Evolutionary conservation across 1,140 invertebrate genomes (phyloP).

Genomic region (Tetragonula clypearis): DNA sequence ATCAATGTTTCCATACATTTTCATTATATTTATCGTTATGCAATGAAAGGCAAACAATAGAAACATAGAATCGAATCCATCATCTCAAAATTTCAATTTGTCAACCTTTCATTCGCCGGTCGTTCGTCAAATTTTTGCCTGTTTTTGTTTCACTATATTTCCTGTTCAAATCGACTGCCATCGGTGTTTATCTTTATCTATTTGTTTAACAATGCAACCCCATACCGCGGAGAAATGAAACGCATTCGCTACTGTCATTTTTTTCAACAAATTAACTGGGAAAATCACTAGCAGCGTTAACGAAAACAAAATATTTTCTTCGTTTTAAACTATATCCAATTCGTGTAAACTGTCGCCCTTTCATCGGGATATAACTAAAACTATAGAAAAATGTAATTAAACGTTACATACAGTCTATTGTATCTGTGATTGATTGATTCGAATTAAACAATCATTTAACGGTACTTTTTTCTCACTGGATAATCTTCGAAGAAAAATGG

Average conservation of each 20-base stretch:
- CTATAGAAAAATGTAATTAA: neutral
- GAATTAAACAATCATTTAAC: neutral
- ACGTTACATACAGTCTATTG: neutral
- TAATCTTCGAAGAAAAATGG: neutral
- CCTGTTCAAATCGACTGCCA: neutral
- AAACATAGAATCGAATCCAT: conserved; percentile 8
- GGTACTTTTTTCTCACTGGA: neutral
- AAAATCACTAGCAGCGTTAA: neutral
- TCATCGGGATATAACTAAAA: neutral
- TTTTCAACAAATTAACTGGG: neutral
- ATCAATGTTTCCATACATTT: neutral
- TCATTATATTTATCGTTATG: neutral
- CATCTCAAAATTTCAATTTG: conserved; percentile 19
- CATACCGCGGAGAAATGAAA: neutral
- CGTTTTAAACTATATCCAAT: neutral
- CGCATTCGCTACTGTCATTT: neutral
- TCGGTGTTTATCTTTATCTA: conserved; percentile 9
- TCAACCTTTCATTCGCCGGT: neutral
- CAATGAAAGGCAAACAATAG: neutral
- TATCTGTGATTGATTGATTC: neutral
- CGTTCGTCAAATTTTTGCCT: conserved; percentile 17
- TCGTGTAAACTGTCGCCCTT: neutral
- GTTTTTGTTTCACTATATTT: conserved; percentile 14
- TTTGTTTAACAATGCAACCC: conserved; percentile 4
- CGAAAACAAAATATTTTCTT: neutral